Base-by-base conservation (phyloP, 1,140 invertebrate genomes). In the Archivesica marissinica region DNA sequence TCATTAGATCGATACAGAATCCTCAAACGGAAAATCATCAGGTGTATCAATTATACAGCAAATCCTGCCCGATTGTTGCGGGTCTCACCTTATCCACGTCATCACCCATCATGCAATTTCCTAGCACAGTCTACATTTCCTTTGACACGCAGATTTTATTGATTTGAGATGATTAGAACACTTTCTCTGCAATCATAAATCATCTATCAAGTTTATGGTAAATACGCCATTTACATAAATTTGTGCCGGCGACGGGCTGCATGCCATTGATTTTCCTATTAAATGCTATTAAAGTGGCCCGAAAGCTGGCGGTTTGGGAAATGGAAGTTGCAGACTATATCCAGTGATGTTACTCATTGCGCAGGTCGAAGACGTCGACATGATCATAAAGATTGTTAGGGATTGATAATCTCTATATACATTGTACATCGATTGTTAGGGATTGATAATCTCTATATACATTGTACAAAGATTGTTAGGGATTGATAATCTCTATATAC, bases 181-280 rank as follows among this genome's bases (percentile, higher is more conserved):
- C 50, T 76, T n/a, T 39, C 50, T 56, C 23, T 59, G 28, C 68
- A 59, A 52, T 76, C 74, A 59, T 76, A 56, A 38, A 76, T 76
- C 50, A 56, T 76, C 74, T 50, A 50, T 76, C 47, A 50, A 56
- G 47, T 56, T 59, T 76, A 76, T 76, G 74, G 74, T 76, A 76
- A 76, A 76, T 76, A 76, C 59, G 50, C 50, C 74, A 76, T 76
- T 76, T 76, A 76, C 74, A 76, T 76, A 76, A 76, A 76, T 76
- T 76, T 56, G 50, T 76, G 59, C 47, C n/a, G 17, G 54, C 39
- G 33, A 38, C 39, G 33, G 38, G 74, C 50, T 76, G 74, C 74
- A 76, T 59, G 2, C 33, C 50, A 76, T 76, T 76, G 74, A 76
- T 76, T 76, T 76, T 76, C 59, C 74, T 76, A 76, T 76, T 76